These are phyloP conservation scores for Acanthiza pusilla DNA, from an alignment of 2,797 vertebrate species.

Conservation along the genomic window DNA sequence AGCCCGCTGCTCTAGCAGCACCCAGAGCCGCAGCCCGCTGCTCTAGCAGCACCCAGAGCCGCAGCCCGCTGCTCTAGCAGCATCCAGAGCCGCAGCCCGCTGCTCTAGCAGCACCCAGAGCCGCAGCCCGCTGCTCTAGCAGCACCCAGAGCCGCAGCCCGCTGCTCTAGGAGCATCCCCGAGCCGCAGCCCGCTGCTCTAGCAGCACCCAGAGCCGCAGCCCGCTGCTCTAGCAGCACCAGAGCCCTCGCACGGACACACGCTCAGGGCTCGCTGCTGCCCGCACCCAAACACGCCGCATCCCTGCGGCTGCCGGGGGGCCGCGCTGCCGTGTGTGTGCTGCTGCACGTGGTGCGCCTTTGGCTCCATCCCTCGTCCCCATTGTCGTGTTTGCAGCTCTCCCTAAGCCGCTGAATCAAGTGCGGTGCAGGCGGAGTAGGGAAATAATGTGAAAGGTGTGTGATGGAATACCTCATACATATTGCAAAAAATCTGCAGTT, in stretches of 20 bases:
- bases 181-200: too few species aligned
- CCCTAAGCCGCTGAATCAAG: not conserved
- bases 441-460: not conserved
- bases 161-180: not conserved
- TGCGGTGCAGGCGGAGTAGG: accelerated
- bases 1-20: too few species aligned
- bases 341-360: not conserved
- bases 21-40: too few species aligned
- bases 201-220: too few species aligned
- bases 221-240: too few species aligned
- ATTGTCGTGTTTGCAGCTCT: accelerated
- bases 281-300: not conserved
- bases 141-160: too few species aligned
- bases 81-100: too few species aligned
- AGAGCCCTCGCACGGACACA: not conserved
- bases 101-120: too few species aligned
- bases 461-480: not conserved
- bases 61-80: too few species aligned
- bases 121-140: too few species aligned
- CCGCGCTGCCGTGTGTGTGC: accelerated
- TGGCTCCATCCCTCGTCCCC: not conserved
- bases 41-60: too few species aligned
- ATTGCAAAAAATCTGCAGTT: not conserved
- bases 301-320: not conserved
- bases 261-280: not conserved